These are phyloP conservation scores for Falco punctatus DNA, from an alignment of 2,113 vertebrate genomes.

Conservation along the genomic window DNA sequence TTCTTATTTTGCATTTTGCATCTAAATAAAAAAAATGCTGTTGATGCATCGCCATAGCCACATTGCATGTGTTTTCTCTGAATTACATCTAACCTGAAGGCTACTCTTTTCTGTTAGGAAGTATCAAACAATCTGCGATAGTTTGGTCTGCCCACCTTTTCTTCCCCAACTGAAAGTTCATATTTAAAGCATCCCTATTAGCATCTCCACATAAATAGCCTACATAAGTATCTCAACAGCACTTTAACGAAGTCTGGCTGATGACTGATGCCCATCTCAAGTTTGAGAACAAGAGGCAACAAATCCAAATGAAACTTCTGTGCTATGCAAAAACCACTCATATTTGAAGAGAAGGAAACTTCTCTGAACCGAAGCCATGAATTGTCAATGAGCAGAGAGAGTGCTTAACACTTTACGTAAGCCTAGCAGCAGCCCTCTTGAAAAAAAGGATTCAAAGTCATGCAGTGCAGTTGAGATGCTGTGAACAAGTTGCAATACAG, in stretches of 20 bases:
- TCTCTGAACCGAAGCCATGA: not conserved
- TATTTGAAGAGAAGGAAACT: not conserved
- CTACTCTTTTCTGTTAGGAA: not conserved
- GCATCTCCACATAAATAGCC: not conserved
- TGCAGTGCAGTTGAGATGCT: not conserved
- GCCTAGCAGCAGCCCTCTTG: not conserved
- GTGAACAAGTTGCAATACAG: not conserved
- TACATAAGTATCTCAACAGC: not conserved
- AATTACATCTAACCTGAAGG: not conserved
- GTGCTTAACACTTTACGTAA: not conserved
- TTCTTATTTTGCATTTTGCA: not conserved
- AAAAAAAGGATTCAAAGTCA: not conserved
- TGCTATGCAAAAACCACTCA: not conserved
- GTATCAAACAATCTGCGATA: not conserved
- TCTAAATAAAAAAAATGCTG: not conserved
- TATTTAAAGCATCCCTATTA: not conserved
- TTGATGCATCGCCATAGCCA: not conserved
- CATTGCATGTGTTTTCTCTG: not conserved
- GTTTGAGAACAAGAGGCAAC: not conserved
- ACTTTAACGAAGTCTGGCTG: not conserved
- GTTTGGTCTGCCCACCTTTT: not conserved
- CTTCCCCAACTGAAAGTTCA: not conserved
- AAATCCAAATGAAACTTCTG: constrained; percentile 17
- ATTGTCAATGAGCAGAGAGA: not conserved
- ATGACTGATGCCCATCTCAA: not conserved